phyloP scores from a whole-genome alignment of 2,888 invertebrate species.

The Lepidochrysops patricia region DNA sequence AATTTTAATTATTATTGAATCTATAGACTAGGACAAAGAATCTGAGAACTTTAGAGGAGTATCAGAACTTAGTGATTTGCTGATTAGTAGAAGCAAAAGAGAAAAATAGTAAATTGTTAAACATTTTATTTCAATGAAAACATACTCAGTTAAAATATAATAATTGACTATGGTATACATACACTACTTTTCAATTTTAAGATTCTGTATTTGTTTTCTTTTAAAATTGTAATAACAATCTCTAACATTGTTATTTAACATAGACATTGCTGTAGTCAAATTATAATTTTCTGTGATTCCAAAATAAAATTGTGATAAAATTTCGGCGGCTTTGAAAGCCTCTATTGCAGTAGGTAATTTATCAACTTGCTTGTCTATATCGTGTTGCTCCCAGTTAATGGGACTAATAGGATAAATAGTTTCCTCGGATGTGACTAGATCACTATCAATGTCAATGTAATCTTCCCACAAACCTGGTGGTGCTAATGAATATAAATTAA shows the following conservation, averaged over 20 bases:
- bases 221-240: constrained; percentile 10
- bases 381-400: not conserved
- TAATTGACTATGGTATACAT: no score
- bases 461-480: constrained; percentile 26
- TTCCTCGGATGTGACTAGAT: constrained; percentile 24
- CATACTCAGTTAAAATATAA: no score
- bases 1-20: no score
- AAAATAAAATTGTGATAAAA: not conserved
- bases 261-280: constrained; percentile 9
- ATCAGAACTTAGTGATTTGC: no score
- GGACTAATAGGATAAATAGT: not conserved
- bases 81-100: no score
- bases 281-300: constrained; percentile 1
- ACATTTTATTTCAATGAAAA: no score
- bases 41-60: no score
- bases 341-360: not conserved
- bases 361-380: not conserved
- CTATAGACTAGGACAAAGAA: no score
- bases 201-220: no score
- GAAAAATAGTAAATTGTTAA: no score
- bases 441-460: constrained; percentile 27
- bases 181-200: no score
- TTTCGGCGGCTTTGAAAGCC: not conserved
- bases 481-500: constrained; percentile 25
- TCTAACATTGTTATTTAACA: constrained; percentile 7